A percentile compares a stretch with the other conserved stretches of the same genome.
Conservation (phyloP, 2,797 vertebrate genomes). For the Anguilla marmorata region DNA sequence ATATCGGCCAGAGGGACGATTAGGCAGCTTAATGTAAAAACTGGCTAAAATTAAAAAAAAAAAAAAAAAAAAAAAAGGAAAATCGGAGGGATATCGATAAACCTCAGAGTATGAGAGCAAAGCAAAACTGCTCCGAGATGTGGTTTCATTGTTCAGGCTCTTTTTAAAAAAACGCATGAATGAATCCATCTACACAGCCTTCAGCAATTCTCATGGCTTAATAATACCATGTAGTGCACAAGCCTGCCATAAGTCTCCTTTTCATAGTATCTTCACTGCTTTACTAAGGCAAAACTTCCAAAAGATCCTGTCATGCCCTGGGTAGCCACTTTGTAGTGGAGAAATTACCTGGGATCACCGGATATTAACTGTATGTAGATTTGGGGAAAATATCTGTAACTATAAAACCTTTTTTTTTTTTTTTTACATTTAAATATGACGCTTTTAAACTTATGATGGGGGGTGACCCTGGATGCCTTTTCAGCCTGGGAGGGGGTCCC, state of each 20-base stretch:
- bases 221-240: background rate
- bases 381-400: too few species aligned
- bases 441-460: too few species aligned
- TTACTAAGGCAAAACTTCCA: background rate
- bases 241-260: background rate
- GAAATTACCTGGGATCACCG: constrained; percentile 51
- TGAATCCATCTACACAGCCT: background rate
- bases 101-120: background rate
- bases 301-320: background rate
- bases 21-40: background rate
- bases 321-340: background rate
- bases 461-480: too few species aligned
- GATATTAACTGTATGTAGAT: too few species aligned
- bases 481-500: too few species aligned
- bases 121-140: background rate
- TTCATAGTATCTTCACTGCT: background rate
- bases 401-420: too few species aligned
- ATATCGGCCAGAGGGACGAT: background rate
- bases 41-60: background rate
- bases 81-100: background rate
- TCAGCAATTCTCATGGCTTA: background rate
- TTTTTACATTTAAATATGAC: too few species aligned
- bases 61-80: background rate
- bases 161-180: background rate
- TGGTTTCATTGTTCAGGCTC: background rate